These are phyloP conservation scores for Odontocolon sp. DNA, from an alignment of 2,888 invertebrate genomes.

Conservation along the genomic window DNA sequence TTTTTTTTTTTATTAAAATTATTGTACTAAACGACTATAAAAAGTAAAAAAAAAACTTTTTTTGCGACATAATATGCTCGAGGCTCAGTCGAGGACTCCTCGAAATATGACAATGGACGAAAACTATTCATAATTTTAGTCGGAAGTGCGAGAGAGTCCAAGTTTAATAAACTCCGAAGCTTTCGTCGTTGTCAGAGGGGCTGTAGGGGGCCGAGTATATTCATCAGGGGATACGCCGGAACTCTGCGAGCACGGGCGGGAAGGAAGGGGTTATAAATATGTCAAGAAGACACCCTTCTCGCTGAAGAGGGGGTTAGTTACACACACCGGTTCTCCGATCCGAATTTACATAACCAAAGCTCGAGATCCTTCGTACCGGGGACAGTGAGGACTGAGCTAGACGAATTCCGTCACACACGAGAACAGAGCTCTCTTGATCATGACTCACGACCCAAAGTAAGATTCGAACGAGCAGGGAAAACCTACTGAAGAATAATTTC, in stretches of 20 bases:
- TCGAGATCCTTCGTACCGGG: slow-evolving; percentile 29
- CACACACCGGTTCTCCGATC: slow-evolving; percentile 67
- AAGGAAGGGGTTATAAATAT: slow-evolving; percentile 79
- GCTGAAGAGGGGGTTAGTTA: slow-evolving; percentile 71
- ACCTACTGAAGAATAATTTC: too few relatives aligned
- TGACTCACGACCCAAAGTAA: background rate
- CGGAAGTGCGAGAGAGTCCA: slow-evolving; percentile 34
- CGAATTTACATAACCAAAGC: slow-evolving; percentile 79
- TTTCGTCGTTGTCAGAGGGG: slow-evolving; percentile 8
- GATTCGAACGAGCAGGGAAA: background rate
- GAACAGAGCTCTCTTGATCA: slow-evolving; percentile 21
- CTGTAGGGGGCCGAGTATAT: slow-evolving; percentile 63
- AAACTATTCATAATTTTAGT: slow-evolving; percentile 60
- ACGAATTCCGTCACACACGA: slow-evolving; percentile 38
- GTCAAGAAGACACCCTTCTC: slow-evolving; percentile 74
- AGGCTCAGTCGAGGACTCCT: slow-evolving; percentile 8
- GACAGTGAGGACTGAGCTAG: slow-evolving; percentile 50
- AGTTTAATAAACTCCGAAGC: slow-evolving; percentile 58
- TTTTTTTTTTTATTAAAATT: too few relatives aligned
- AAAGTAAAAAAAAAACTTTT: background rate
- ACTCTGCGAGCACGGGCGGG: slow-evolving; percentile 63
- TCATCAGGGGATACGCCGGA: slow-evolving; percentile 69
- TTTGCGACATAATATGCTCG: slow-evolving; percentile 3
- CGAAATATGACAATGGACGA: slow-evolving; percentile 44
- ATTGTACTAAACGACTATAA: too few relatives aligned